phyloP scores from a whole-genome alignment of 2,888 invertebrate species.

The Operophtera brumata region DNA sequence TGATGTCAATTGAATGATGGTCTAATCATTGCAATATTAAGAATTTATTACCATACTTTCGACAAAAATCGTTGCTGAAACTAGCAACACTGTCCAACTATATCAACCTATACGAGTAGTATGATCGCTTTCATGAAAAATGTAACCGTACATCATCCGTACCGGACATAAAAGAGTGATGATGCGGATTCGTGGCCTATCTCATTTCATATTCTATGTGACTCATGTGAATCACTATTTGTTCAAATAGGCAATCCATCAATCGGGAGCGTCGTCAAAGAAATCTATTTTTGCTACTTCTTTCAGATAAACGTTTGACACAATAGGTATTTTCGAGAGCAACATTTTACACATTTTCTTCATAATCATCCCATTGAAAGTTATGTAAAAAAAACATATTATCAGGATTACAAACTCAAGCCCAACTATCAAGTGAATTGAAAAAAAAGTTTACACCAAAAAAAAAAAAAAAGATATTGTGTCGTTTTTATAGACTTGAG shows the following conservation, averaged over 20 bases:
- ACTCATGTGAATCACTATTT: constrained; percentile 44
- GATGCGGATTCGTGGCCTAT: constrained; percentile 36
- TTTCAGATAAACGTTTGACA: background rate
- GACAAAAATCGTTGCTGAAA: background rate
- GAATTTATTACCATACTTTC: background rate
- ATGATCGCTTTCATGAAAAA: constrained; percentile 40
- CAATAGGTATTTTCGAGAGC: too few relatives aligned
- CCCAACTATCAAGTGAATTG: too few relatives aligned
- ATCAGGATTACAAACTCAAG: too few relatives aligned
- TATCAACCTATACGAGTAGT: constrained; percentile 3
- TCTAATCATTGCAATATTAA: too few relatives aligned
- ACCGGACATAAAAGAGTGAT: constrained; percentile 45
- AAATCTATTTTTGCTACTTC: background rate
- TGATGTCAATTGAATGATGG: too few relatives aligned
- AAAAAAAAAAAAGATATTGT: too few relatives aligned
- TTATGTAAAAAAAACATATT: too few relatives aligned
- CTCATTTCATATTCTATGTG: constrained; percentile 49
- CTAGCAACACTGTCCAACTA: constrained; percentile 9
- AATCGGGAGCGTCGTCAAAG: constrained; percentile 2
- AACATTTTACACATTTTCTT: too few relatives aligned
- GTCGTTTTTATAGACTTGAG: constrained; percentile 3
- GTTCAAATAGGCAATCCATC: constrained; percentile 37
- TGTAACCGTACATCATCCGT: constrained; percentile 33
- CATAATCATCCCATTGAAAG: too few relatives aligned
- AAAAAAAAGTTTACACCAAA: too few relatives aligned